A percentile compares a stretch with the other conserved stretches of the same genome.
Conservation (phyloP, 2,888 invertebrate species). For the Encarsia formosa region DNA sequence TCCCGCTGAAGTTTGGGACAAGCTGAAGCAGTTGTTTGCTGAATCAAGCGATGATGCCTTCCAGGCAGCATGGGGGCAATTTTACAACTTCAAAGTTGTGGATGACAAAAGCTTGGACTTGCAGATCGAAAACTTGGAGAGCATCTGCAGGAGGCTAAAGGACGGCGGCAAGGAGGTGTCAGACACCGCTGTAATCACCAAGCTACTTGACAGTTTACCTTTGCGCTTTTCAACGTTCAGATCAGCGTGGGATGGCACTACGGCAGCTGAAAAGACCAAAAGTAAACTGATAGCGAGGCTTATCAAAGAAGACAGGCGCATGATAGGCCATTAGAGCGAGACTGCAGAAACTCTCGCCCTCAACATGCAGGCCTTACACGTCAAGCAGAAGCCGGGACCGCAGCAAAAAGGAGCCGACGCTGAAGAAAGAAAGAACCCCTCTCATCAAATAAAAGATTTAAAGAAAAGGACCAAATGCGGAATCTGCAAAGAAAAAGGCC, state of each 20-base stretch:
- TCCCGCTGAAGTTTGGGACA: slow-evolving; percentile 20
- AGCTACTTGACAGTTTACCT: slow-evolving; percentile 10
- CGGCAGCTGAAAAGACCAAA: too few relatives aligned
- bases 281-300: too few relatives aligned
- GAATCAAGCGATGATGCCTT: slow-evolving; percentile 21
- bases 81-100: slow-evolving; percentile 20
- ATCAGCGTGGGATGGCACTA: too few relatives aligned
- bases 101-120: slow-evolving; percentile 11
- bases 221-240: slow-evolving; percentile 11
- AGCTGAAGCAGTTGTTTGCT: slow-evolving; percentile 19
- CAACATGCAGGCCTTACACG: too few relatives aligned
- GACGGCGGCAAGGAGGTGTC: slow-evolving; percentile 8
- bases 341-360: too few relatives aligned
- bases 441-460: slow-evolving; percentile 2
- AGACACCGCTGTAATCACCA: too few relatives aligned
- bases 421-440: too few relatives aligned
- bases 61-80: slow-evolving; percentile 23
- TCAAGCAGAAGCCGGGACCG: too few relatives aligned
- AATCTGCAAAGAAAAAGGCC: slow-evolving; percentile 1
- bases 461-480: slow-evolving; percentile 1
- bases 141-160: slow-evolving; percentile 17
- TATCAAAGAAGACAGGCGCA: too few relatives aligned
- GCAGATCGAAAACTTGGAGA: too few relatives aligned
- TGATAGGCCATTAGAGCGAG: too few relatives aligned
- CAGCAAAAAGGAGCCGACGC: too few relatives aligned